Evolutionary conservation across 2,888 invertebrate species (phyloP).

Genomic region (Eretmocerus hayati): DNA sequence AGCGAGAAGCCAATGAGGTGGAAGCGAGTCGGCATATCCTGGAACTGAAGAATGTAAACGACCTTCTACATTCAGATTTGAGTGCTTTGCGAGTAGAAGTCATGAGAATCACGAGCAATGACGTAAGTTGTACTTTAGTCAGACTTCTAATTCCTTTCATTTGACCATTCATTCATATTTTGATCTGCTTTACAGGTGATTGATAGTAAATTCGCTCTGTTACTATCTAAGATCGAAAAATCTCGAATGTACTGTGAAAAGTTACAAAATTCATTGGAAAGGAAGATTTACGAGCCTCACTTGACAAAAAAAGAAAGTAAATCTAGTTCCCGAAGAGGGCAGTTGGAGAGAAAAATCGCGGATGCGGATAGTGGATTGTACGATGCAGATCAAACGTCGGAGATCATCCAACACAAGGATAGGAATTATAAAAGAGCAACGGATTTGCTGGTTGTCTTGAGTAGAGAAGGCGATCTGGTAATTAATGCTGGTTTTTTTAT

Average conservation of each 20-base stretch:
- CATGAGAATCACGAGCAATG: conserved; percentile 26
- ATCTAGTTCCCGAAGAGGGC: conserved; percentile 53
- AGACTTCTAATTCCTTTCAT: too few species aligned
- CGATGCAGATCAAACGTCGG: conserved; percentile 45
- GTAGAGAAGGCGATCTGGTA: conserved; percentile 40
- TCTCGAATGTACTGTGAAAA: conserved; percentile 36
- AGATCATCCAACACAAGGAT: conserved; percentile 37
- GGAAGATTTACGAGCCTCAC: conserved; percentile 42
- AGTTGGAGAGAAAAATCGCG: conserved; percentile 50
- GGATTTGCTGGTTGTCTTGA: conserved; percentile 35
- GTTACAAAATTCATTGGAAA: conserved; percentile 41
- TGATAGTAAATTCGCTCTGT: conserved; percentile 33
- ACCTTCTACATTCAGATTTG: conserved; percentile 33
- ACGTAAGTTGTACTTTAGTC: conserved; percentile 27
- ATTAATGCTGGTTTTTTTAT: background rate
- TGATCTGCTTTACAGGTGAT: conserved; percentile 27
- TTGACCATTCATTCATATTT: background rate
- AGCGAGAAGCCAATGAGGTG: conserved; percentile 33
- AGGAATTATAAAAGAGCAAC: conserved; percentile 35
- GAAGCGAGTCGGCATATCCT: conserved; percentile 33
- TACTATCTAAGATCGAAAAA: conserved; percentile 36
- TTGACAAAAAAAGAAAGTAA: conserved; percentile 50
- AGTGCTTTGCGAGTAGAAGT: conserved; percentile 33
- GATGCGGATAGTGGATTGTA: conserved; percentile 49
- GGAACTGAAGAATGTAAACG: conserved; percentile 37